Percentiles rank a stretch among this genome's conserved stretches.
phyloP scores from a whole-genome alignment of 37 sponge, comb jelly and placozoan species.

The Ianthella basta region DNA sequence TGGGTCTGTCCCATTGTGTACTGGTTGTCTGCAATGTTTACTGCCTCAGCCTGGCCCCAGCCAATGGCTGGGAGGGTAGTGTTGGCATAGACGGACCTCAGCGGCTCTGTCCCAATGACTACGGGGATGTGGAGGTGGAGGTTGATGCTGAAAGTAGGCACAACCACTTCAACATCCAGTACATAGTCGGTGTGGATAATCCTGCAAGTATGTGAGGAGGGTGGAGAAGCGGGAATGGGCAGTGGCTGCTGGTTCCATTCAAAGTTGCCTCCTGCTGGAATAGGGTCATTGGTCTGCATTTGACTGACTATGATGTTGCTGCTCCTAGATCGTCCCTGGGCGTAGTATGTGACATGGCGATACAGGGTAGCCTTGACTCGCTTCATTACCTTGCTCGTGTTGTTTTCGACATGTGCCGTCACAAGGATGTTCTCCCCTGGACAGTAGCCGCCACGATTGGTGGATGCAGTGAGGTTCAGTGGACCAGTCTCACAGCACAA shows the following conservation, averaged over 20 bases:
- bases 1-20: conserved; percentile 44
- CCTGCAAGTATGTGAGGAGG: conserved; percentile 27
- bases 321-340: conserved; percentile 14
- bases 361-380: conserved; percentile 27
- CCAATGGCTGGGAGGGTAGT: not conserved
- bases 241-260: conserved; percentile 36
- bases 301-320: not conserved
- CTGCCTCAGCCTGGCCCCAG: not conserved
- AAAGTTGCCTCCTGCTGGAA: conserved; percentile 9
- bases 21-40: conserved; percentile 39
- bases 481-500: conserved; percentile 52
- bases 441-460: conserved; percentile 43
- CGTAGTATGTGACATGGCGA: conserved; percentile 37
- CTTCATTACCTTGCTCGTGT: conserved; percentile 15
- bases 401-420: conserved; percentile 47
- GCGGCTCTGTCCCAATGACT: conserved; percentile 26
- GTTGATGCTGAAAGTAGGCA: conserved; percentile 13
- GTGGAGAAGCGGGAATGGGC: conserved; percentile 26
- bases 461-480: conserved; percentile 8
- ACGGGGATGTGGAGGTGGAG: not conserved
- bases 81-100: conserved; percentile 1
- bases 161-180: conserved; percentile 1
- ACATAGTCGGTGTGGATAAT: conserved; percentile 17
- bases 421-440: conserved; percentile 48
- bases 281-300: conserved; percentile 6